These are phyloP conservation scores for Alentia gelatinosa DNA, from an alignment of 2,888 invertebrate species.

Conservation along the genomic window DNA sequence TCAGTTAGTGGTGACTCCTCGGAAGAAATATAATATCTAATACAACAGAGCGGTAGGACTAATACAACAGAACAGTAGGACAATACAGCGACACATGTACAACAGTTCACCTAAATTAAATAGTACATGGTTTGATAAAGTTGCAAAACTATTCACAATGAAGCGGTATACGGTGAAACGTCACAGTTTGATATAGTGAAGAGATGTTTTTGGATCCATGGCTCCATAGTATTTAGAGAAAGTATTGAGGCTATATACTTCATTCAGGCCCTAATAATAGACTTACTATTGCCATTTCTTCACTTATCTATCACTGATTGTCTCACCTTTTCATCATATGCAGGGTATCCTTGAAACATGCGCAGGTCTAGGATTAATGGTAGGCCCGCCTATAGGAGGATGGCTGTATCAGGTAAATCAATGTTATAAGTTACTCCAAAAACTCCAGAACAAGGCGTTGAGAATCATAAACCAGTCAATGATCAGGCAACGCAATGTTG, in stretches of 20 bases:
- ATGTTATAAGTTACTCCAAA: too few species aligned
- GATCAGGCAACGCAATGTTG: too few species aligned
- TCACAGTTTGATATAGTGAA: not conserved
- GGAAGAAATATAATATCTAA: too few species aligned
- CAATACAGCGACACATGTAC: too few species aligned
- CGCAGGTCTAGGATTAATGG: constrained; percentile 1
- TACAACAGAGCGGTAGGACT: too few species aligned
- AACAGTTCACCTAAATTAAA: too few species aligned
- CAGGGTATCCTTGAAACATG: not conserved
- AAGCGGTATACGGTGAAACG: not conserved
- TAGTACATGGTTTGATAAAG: too few species aligned
- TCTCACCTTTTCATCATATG: not conserved
- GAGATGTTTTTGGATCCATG: not conserved
- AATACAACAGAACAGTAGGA: too few species aligned
- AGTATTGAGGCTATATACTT: not conserved
- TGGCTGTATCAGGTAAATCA: not conserved
- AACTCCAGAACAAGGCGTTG: too few species aligned
- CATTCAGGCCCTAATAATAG: not conserved
- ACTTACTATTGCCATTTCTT: not conserved
- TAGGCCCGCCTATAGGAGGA: constrained; percentile 6
- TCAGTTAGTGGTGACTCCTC: too few species aligned
- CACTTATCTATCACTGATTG: not conserved
- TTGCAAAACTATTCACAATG: too few species aligned
- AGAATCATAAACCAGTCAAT: too few species aligned
- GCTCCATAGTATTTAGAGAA: not conserved